A percentile compares a stretch with the other conserved stretches of the same genome.
Conservation (phyloP, 2,888 invertebrate species). For the Hypomecis atomaria region DNA sequence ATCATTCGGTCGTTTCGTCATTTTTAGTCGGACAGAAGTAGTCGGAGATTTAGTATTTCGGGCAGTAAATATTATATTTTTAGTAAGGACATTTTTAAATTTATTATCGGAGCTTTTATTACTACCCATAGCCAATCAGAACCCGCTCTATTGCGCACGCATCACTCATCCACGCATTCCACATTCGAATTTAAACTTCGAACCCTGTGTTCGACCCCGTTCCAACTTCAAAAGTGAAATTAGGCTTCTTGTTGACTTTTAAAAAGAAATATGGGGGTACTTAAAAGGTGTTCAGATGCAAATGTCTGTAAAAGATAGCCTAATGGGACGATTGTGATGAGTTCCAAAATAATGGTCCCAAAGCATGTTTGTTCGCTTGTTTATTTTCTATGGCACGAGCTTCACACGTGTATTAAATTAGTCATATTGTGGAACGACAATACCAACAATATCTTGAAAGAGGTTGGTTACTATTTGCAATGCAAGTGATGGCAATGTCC, state of each 20-base stretch:
- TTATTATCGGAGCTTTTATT: no score
- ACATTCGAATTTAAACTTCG: conserved; percentile 48
- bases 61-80: no score
- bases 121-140: no score
- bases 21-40: no score
- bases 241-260: conserved; percentile 50
- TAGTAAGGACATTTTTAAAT: no score
- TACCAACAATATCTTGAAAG: background rate
- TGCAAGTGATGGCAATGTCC: no score
- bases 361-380: conserved; percentile 20
- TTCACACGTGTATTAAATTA: conserved; percentile 3
- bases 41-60: no score
- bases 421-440: conserved; percentile 1
- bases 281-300: conserved; percentile 16
- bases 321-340: conserved; percentile 28
- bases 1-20: no score
- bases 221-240: conserved; percentile 56
- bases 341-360: conserved; percentile 19
- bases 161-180: conserved; percentile 65
- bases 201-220: conserved; percentile 39
- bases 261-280: conserved; percentile 25
- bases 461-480: background rate
- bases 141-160: conserved; percentile 54
- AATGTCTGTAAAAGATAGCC: conserved; percentile 2
- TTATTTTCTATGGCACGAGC: conserved; percentile 31